Evolutionary conservation across 2,888 invertebrate genomes (phyloP).

Genomic region (Germaria angustata): DNA sequence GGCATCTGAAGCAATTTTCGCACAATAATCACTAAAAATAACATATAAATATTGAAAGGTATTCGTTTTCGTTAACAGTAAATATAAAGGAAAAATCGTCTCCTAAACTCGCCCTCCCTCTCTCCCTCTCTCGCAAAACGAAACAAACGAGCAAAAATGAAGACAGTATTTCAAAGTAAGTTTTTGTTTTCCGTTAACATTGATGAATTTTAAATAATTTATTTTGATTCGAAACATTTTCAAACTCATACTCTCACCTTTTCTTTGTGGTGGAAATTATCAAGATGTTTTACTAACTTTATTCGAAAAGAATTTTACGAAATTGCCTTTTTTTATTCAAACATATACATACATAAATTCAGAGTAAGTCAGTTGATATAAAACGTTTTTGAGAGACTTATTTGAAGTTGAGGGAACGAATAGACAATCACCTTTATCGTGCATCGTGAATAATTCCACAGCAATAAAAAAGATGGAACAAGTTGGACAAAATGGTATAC

Average conservation of each 20-base stretch:
- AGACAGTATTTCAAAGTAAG: slow-evolving; percentile 45
- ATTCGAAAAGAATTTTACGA: background rate
- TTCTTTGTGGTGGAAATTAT: slow-evolving; percentile 61
- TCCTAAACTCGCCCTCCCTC: too few relatives aligned
- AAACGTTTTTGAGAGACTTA: slow-evolving; percentile 1
- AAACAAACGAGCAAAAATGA: background rate
- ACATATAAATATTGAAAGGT: slow-evolving; percentile 64
- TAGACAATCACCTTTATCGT: too few relatives aligned
- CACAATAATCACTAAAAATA: slow-evolving; percentile 25
- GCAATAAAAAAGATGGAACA: too few relatives aligned
- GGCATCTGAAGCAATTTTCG: slow-evolving; percentile 56
- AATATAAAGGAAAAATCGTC: slow-evolving; percentile 59
- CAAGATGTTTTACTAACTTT: slow-evolving; percentile 59
- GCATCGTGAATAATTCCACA: too few relatives aligned
- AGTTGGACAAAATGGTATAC: too few relatives aligned
- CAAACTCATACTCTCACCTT: slow-evolving; percentile 38
- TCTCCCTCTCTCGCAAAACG: background rate
- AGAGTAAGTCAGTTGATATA: slow-evolving; percentile 47
- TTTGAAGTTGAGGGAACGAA: background rate
- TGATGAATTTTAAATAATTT: slow-evolving; percentile 11
- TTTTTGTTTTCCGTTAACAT: slow-evolving; percentile 31
- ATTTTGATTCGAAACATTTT: slow-evolving; percentile 4
- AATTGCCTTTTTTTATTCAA: background rate
- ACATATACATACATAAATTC: background rate
- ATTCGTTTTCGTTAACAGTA: slow-evolving; percentile 67